These are phyloP conservation scores for Apostichopus japonicus DNA, from an alignment of 35 echinoderm and acorn worm species.

Conservation along the genomic window DNA sequence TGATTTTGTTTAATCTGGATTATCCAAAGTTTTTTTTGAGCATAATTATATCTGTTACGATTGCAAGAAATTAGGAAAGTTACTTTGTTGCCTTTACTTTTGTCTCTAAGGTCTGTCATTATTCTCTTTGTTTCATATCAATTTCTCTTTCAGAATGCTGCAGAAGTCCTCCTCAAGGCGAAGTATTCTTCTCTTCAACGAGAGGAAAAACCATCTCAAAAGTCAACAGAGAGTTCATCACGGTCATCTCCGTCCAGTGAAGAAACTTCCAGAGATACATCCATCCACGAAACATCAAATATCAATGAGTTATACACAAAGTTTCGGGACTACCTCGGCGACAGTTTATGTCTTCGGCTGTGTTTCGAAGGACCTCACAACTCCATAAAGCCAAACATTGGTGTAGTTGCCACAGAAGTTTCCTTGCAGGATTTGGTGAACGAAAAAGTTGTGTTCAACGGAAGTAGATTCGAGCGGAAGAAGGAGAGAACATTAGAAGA, in stretches of 20 bases:
- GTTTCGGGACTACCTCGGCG: conserved; percentile 82
- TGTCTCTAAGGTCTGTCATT: too few relatives aligned
- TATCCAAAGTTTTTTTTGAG: too few relatives aligned
- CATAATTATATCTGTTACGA: too few relatives aligned
- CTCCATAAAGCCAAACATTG: conserved; percentile 15
- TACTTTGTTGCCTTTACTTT: too few relatives aligned
- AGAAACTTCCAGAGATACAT: neutral
- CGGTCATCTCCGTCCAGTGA: neutral
- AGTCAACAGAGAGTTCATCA: conserved; percentile 20
- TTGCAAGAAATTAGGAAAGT: neutral
- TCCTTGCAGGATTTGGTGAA: conserved; percentile 71
- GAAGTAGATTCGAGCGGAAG: conserved; percentile 47
- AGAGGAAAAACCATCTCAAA: neutral
- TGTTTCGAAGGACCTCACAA: conserved; percentile 25
- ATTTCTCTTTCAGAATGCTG: conserved; percentile 71
- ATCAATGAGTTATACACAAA: conserved; percentile 70
- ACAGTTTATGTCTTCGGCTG: conserved; percentile 71
- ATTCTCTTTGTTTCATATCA: neutral
- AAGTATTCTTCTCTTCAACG: conserved; percentile 13
- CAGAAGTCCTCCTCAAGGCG: conserved; percentile 72
- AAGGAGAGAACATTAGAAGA: conserved; percentile 25
- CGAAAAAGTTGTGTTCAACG: conserved; percentile 62
- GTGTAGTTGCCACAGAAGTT: conserved; percentile 29
- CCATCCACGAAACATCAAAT: neutral
- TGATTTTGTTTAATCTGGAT: too few relatives aligned